Evolutionary conservation across 64 coral and sea anemone species (phyloP).

Genomic region (Orbicella faveolata): DNA sequence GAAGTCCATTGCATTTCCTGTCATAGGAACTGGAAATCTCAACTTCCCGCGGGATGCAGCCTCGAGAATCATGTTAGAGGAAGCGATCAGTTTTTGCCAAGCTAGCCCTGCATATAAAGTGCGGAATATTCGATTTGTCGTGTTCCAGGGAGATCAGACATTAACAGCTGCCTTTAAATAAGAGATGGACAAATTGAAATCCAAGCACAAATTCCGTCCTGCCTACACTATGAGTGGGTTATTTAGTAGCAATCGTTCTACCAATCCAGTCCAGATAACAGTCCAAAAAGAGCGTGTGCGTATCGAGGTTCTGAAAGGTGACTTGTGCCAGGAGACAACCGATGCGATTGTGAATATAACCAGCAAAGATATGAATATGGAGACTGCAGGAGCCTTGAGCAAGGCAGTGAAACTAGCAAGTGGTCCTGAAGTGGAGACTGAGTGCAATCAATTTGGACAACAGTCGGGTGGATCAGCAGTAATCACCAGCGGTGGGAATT

Average conservation of each 20-base stretch:
- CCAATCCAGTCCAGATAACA: too few species aligned
- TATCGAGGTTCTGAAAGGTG: slow-evolving; percentile 9
- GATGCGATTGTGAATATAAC: slow-evolving; percentile 36
- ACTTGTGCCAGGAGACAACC: slow-evolving; percentile 24
- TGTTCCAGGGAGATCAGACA: slow-evolving; percentile 49
- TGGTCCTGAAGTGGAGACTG: slow-evolving; percentile 7
- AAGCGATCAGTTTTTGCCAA: slow-evolving; percentile 40
- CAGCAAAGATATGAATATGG: slow-evolving; percentile 53
- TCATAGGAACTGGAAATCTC: slow-evolving; percentile 62
- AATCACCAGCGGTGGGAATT: slow-evolving; percentile 11
- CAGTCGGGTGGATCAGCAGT: slow-evolving; percentile 19
- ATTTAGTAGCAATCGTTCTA: background rate
- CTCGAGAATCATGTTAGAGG: slow-evolving; percentile 47
- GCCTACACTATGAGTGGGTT: too few species aligned
- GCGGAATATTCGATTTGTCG: slow-evolving; percentile 60
- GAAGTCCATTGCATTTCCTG: slow-evolving; percentile 74
- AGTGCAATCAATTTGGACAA: background rate
- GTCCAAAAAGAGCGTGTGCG: too few species aligned
- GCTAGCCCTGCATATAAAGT: background rate
- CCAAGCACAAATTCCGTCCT: background rate
- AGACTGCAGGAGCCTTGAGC: slow-evolving; percentile 56
- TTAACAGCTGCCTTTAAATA: slow-evolving; percentile 32
- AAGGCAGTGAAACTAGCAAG: slow-evolving; percentile 39
- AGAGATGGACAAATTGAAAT: slow-evolving; percentile 39
- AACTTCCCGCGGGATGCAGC: slow-evolving; percentile 46